Evolutionary conservation across 2,797 vertebrate species (phyloP).

Genomic region (Tenualosa thibaudeaui): DNA sequence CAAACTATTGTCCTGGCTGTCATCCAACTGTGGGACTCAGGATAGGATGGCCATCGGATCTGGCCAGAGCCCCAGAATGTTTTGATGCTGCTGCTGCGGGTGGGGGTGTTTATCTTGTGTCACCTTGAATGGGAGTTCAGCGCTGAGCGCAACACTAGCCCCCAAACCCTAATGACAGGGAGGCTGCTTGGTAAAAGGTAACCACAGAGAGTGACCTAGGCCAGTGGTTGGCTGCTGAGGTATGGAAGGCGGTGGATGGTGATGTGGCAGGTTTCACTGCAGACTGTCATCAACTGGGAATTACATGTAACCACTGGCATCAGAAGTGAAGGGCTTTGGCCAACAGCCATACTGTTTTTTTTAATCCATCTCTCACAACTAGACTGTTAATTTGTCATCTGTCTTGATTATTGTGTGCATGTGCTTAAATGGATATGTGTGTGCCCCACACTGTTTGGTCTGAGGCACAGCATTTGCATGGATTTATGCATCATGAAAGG

Average conservation of each 20-base stretch:
- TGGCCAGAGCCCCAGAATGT: background rate
- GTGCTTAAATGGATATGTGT: background rate
- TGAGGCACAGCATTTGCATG: background rate
- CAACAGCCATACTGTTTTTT: background rate
- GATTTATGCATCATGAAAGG: background rate
- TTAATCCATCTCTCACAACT: background rate
- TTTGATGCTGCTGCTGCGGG: background rate
- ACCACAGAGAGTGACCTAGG: background rate
- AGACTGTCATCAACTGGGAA: constrained; percentile 8
- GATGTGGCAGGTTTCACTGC: background rate
- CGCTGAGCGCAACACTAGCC: background rate
- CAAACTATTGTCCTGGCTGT: background rate
- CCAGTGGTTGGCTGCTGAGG: constrained; percentile 13
- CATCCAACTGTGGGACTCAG: background rate
- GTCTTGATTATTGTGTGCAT: background rate
- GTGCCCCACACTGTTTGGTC: background rate
- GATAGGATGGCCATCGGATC: background rate
- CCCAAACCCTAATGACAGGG: background rate
- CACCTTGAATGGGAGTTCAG: constrained; percentile 8
- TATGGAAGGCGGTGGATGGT: constrained; percentile 14
- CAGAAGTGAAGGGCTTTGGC: background rate
- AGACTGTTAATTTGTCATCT: background rate
- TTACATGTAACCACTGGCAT: background rate
- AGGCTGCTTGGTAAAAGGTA: background rate
- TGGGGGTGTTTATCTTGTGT: background rate